phyloP scores from a whole-genome alignment of 2,888 invertebrate genomes.

The Callinectes sapidus region DNA sequence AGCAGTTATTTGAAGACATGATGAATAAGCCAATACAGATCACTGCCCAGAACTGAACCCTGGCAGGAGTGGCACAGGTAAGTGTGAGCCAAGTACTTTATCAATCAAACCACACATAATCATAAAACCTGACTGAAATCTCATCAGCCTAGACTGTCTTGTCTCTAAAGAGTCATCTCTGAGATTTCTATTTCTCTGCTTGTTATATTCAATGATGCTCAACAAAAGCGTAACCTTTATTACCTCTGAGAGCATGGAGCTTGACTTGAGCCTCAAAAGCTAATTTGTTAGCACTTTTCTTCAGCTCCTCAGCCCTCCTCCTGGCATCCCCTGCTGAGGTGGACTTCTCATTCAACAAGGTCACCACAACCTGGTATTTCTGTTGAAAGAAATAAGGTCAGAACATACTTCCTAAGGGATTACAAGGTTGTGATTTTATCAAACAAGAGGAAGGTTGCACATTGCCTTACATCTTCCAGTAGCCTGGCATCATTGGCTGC shows the following conservation, averaged over 20 bases:
- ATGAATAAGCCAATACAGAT: too few species aligned
- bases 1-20: too few species aligned
- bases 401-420: neutral
- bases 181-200: neutral
- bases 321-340: conserved; percentile 87
- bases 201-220: neutral
- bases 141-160: neutral
- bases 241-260: conserved; percentile 83
- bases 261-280: conserved; percentile 87
- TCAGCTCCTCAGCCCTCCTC: conserved; percentile 85
- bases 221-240: neutral
- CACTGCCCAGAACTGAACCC: too few species aligned
- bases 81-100: neutral
- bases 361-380: conserved; percentile 79
- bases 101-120: neutral
- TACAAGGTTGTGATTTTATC: neutral
- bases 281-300: conserved; percentile 87
- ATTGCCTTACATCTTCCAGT: conserved; percentile 78
- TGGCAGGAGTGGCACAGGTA: too few species aligned
- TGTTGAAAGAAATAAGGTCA: neutral
- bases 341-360: conserved; percentile 84
- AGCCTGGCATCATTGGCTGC: conserved; percentile 86
- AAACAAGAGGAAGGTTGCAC: neutral
- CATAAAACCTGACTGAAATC: neutral
- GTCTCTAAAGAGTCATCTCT: neutral